Evolutionary conservation across 37 sponge, comb jelly and placozoan genomes (phyloP), one percentile per base, ranked within the genome.

Genomic region (Ephydatia muelleri): DNA sequence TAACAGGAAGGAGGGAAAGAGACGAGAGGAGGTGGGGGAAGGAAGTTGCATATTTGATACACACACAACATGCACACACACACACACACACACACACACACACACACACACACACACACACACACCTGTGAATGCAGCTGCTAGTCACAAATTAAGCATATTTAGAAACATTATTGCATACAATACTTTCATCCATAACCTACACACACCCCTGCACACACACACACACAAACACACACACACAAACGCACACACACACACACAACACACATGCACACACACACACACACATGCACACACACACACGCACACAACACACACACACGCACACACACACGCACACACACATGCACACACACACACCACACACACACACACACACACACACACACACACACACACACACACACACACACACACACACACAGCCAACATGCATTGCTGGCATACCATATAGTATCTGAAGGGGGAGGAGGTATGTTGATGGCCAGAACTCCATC

Each of bases 401-500:
- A 36, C 28, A 36, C 26, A 69, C 70, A 69, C 26, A 48, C 27
- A 69, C 38, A 81, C 77, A 76, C 43, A 36, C 47, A 78, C 28
- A 78, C 30, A 78, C 37, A 43, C 26, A 38, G n/a, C 64, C 3
- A 2, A 49, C 25, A 47, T 38, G 16, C 8, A 67, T 73, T n/a
- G 11, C 16, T 12, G 21, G 69, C 96, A 77, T 32, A 95, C 96
- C 96, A 95, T 64, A 95, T 78, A 33, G 83, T 82, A 48, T 93
- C 96, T 48, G 77, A 90, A 26, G 91, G 94, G 25, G 96, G 96
- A 23, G 96, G 96, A 25, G 96, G 85, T 28, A 95, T 84, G 70
- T 95, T 95, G 73, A 95, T 72, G 16, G 84, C 90, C 77, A 95
- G 49, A 0, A 73, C 38, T 0, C 96, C 96, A 49, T 85, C 78